A percentile compares a stretch with the other conserved stretches of the same genome.
Evolutionary conservation across 2,888 invertebrate species (phyloP).

Genomic region (Phalera bucephala): DNA sequence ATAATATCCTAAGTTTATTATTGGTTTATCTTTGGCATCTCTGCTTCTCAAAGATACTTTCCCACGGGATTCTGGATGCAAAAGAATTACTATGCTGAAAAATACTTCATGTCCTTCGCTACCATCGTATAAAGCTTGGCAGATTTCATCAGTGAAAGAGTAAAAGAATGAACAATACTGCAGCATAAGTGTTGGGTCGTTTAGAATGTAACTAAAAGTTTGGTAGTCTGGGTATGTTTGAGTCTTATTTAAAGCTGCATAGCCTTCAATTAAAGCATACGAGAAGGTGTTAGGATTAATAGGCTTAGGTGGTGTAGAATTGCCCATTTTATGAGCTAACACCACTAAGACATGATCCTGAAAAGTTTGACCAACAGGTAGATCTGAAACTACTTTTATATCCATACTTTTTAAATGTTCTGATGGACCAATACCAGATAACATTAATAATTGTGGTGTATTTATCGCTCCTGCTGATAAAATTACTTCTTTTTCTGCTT

Average conservation of each 20-base stretch:
- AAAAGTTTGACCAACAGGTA: constrained; percentile 67
- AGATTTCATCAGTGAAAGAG: constrained; percentile 28
- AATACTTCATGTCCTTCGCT: constrained; percentile 23
- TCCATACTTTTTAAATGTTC: constrained; percentile 46
- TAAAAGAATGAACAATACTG: constrained; percentile 27
- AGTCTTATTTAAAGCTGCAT: constrained; percentile 82
- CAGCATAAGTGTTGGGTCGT: constrained; percentile 14
- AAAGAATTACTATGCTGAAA: constrained; percentile 14
- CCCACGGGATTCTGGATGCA: constrained; percentile 77
- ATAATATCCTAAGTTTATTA: constrained; percentile 83
- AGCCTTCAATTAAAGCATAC: constrained; percentile 29
- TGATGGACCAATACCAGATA: constrained; percentile 73
- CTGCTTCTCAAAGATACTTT: constrained; percentile 72
- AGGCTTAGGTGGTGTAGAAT: constrained; percentile 44
- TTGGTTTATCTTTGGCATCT: constrained; percentile 80
- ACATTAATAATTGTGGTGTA: constrained; percentile 69
- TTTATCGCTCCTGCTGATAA: constrained; percentile 70
- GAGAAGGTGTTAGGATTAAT: constrained; percentile 40
- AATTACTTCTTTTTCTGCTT: constrained; percentile 67
- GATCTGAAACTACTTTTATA: constrained; percentile 55
- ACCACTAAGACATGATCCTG: constrained; percentile 64
- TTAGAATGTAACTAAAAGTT: constrained; percentile 23
- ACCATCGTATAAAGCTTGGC: constrained; percentile 23
- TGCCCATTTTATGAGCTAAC: constrained; percentile 32
- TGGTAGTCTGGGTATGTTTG: constrained; percentile 66